These are phyloP conservation scores for Gobiocypris rarus DNA, from an alignment of 2,113 vertebrate species.

Conservation along the genomic window DNA sequence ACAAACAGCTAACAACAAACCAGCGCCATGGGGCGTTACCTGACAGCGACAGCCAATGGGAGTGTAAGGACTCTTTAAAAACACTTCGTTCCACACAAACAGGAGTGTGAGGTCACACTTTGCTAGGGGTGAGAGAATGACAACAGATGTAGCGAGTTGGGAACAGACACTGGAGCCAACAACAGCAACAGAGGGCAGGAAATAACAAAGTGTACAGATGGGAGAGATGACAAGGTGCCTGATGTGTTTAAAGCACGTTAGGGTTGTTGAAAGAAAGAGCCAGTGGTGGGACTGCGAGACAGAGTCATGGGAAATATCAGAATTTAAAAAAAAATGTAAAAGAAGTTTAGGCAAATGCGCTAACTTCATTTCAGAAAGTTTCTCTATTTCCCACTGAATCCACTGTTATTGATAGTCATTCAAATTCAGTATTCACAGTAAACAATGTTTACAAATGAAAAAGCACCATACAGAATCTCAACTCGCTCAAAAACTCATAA, in stretches of 20 bases:
- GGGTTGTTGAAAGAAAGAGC: conserved; percentile 18
- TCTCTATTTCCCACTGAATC: background rate
- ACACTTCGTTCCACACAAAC: conserved; percentile 39
- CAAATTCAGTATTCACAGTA: background rate
- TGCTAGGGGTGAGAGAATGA: conserved; percentile 57
- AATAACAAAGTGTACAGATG: conserved; percentile 42
- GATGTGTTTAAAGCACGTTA: conserved; percentile 35
- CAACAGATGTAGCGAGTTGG: conserved; percentile 55
- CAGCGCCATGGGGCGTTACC: background rate
- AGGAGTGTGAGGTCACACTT: conserved; percentile 53
- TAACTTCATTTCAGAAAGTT: background rate
- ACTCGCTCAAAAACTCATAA: conserved; percentile 9
- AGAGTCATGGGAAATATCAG: background rate
- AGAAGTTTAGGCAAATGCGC: background rate
- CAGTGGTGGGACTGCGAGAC: conserved; percentile 25
- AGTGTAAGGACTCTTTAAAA: conserved; percentile 22
- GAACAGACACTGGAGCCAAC: conserved; percentile 44
- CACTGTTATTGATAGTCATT: background rate
- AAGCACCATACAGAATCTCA: background rate
- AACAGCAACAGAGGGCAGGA: conserved; percentile 24
- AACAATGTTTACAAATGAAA: background rate
- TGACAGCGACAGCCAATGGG: conserved; percentile 8
- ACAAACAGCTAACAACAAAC: background rate
- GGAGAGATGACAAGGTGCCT: conserved; percentile 46
- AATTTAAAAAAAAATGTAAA: too few species aligned